Evolutionary conservation across 2,888 invertebrate species (phyloP).

Genomic region (Deilephila porcellus): DNA sequence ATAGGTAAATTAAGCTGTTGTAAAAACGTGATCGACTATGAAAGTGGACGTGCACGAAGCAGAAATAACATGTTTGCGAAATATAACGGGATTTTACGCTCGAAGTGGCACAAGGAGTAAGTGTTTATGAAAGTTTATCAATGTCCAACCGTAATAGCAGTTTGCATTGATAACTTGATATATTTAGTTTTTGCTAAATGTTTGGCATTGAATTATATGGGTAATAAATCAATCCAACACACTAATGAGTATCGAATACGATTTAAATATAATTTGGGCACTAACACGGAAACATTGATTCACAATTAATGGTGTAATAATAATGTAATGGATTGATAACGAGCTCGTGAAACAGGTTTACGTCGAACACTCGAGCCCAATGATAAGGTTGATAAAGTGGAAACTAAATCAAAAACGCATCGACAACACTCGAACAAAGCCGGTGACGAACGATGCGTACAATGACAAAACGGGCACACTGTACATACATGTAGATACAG

Average conservation of each 20-base stretch:
- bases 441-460: conserved; percentile 59
- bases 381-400: conserved; percentile 33
- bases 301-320: neutral
- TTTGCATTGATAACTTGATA: neutral
- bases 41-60: neutral
- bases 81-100: conserved; percentile 5
- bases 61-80: conserved; percentile 6
- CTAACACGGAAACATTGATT: neutral
- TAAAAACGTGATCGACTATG: neutral
- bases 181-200: neutral
- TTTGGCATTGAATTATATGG: neutral
- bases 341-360: conserved; percentile 18
- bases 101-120: neutral
- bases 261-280: neutral
- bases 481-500: conserved; percentile 67
- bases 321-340: conserved; percentile 31
- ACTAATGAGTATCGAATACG: neutral
- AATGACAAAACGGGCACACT: conserved; percentile 71
- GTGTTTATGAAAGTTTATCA: conserved; percentile 9
- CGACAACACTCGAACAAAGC: conserved; percentile 34
- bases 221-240: conserved; percentile 9
- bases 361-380: conserved; percentile 31
- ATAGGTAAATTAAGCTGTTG: neutral
- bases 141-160: neutral
- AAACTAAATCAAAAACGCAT: conserved; percentile 37